Conservation (phyloP, 1,140 invertebrate genomes). For the Zaprionus taronus region DNA sequence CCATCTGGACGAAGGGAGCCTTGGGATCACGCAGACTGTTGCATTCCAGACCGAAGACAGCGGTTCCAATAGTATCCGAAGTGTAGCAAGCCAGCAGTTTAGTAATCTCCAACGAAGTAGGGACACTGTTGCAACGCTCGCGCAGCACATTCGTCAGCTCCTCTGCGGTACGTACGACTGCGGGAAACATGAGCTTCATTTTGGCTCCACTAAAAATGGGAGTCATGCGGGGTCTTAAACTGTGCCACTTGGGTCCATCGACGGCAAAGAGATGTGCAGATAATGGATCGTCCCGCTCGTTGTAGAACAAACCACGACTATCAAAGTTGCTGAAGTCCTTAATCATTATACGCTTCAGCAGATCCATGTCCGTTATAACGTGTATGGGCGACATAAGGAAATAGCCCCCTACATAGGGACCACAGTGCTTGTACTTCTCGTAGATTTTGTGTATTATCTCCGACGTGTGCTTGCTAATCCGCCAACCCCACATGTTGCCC, state of each 20-base stretch:
- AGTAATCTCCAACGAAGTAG: constrained; percentile 60
- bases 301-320: constrained; percentile 84
- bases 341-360: constrained; percentile 86
- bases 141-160: constrained; percentile 67
- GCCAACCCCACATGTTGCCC: constrained; percentile 54
- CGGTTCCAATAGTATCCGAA: constrained; percentile 77
- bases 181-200: constrained; percentile 85
- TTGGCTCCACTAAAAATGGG: constrained; percentile 86
- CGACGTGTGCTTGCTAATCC: constrained; percentile 30
- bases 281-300: constrained; percentile 84
- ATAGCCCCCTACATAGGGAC: constrained; percentile 50
- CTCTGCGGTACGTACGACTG: constrained; percentile 63
- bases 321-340: constrained; percentile 86
- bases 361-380: constrained; percentile 85
- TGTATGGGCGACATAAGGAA: constrained; percentile 31
- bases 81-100: constrained; percentile 84
- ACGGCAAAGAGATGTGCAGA: constrained; percentile 84
- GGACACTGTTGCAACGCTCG: constrained; percentile 40
- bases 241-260: constrained; percentile 85
- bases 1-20: constrained; percentile 84
- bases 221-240: constrained; percentile 85
- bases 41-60: constrained; percentile 85
- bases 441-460: constrained; percentile 36
- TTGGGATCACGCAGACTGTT: constrained; percentile 84
- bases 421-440: constrained; percentile 32